Evolutionary conservation across 2,113 vertebrate genomes (phyloP).

Genomic region (Deroptyus accipitrinus): DNA sequence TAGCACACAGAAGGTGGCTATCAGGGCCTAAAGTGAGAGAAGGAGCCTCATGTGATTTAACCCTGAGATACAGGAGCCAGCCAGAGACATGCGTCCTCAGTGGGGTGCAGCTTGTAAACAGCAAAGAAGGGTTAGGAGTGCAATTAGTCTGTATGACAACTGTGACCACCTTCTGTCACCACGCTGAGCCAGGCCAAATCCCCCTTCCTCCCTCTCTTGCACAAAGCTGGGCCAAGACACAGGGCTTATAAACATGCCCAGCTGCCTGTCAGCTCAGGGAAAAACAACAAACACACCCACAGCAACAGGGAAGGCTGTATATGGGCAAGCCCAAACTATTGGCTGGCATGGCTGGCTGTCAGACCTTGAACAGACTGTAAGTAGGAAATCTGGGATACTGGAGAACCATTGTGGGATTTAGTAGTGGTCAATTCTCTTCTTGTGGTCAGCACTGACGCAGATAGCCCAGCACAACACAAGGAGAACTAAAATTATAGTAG

Average conservation of each 20-base stretch:
- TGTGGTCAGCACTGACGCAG: not conserved
- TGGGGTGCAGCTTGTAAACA: conserved; percentile 6
- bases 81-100: not conserved
- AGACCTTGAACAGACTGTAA: not conserved
- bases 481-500: not conserved
- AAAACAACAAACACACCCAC: not conserved
- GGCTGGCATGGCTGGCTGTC: not conserved
- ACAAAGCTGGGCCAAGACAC: not conserved
- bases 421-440: not conserved
- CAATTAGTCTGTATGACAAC: conserved; percentile 42
- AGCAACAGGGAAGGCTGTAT: conserved; percentile 25
- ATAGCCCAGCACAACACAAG: not conserved
- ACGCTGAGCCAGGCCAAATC: not conserved
- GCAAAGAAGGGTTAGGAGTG: conserved; percentile 23
- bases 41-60: not conserved
- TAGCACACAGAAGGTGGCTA: not conserved
- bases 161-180: conserved; percentile 31
- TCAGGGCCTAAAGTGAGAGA: not conserved
- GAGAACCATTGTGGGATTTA: not conserved
- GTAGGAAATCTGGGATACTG: not conserved
- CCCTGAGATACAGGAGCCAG: not conserved
- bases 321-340: conserved; percentile 10
- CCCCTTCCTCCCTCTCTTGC: conserved; percentile 11
- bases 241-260: not conserved
- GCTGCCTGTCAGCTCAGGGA: conserved; percentile 14